phyloP scores from a whole-genome alignment of 2,797 vertebrate genomes.

The Sebastolobus alascanus region DNA sequence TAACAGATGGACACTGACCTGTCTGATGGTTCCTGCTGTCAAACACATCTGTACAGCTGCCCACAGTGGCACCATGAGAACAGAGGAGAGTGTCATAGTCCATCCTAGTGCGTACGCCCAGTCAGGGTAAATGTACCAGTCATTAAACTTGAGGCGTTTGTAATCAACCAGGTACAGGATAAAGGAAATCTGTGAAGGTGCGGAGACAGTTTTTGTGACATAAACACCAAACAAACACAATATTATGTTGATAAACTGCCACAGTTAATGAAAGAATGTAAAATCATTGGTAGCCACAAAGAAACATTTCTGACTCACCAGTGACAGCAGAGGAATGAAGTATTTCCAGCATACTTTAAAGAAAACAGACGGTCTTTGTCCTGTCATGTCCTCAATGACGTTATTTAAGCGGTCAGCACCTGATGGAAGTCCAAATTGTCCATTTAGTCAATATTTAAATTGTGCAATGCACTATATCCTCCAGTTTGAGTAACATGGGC shows the following conservation, averaged over 20 bases:
- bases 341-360: constrained; percentile 74
- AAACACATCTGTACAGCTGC: constrained; percentile 47
- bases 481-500: not conserved
- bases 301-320: constrained; percentile 68
- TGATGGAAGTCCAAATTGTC: constrained; percentile 33
- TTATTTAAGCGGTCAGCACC: constrained; percentile 80
- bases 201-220: not conserved
- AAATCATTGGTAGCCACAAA: not conserved
- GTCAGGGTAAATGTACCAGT: constrained; percentile 34
- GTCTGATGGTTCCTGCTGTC: constrained; percentile 36
- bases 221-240: not conserved
- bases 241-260: not conserved
- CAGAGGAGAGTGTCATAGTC: constrained; percentile 47
- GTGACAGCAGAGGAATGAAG: constrained; percentile 82
- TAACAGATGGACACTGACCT: constrained; percentile 36
- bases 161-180: constrained; percentile 41
- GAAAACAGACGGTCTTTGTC: constrained; percentile 77
- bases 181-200: constrained; percentile 29
- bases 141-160: constrained; percentile 19
- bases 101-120: constrained; percentile 52
- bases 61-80: constrained; percentile 54
- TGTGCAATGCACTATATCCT: not conserved
- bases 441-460: not conserved
- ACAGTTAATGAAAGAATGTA: too few relatives aligned
- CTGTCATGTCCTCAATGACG: constrained; percentile 86